A percentile compares a stretch with the other conserved stretches of the same genome.
Evolutionary conservation across 2,888 invertebrate genomes (phyloP).

Genomic region (Noctua pronuba): DNA sequence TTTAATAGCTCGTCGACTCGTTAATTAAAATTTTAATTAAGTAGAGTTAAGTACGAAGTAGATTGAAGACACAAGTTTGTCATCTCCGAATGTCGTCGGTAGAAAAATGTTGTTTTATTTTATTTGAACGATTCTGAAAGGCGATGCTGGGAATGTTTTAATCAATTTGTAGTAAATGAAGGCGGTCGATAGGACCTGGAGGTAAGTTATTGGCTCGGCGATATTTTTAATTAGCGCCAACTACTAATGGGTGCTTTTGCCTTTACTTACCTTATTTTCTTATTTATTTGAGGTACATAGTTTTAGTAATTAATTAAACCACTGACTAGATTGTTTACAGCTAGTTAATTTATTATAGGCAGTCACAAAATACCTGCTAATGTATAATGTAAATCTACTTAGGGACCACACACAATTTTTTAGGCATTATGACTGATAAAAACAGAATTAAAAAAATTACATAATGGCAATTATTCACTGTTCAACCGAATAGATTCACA

Average conservation of each 20-base stretch:
- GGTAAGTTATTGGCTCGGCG: slow-evolving; percentile 31
- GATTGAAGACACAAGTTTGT: slow-evolving; percentile 55
- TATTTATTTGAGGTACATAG: slow-evolving; percentile 26
- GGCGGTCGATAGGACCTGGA: slow-evolving; percentile 1
- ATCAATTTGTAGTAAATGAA: slow-evolving; percentile 50
- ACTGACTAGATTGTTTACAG: background rate
- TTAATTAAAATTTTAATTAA: slow-evolving; percentile 65
- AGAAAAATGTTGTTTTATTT: slow-evolving; percentile 42
- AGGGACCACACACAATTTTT: background rate
- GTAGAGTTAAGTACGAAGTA: slow-evolving; percentile 47
- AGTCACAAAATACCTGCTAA: background rate
- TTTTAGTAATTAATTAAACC: slow-evolving; percentile 38
- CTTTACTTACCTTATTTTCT: slow-evolving; percentile 1
- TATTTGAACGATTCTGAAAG: slow-evolving; percentile 30
- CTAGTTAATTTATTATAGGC: background rate
- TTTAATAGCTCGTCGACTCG: slow-evolving; percentile 46
- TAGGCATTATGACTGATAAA: background rate
- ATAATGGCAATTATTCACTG: slow-evolving; percentile 11
- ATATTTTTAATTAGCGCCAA: slow-evolving; percentile 42
- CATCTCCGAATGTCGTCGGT: slow-evolving; percentile 44
- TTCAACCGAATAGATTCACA: background rate
- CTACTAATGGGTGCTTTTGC: slow-evolving; percentile 12
- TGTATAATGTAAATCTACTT: too few relatives aligned
- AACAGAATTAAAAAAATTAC: background rate
- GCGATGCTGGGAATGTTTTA: slow-evolving; percentile 47